These are phyloP conservation scores for Pyrochroa serraticornis DNA, from an alignment of 2,888 invertebrate species.

Conservation along the genomic window DNA sequence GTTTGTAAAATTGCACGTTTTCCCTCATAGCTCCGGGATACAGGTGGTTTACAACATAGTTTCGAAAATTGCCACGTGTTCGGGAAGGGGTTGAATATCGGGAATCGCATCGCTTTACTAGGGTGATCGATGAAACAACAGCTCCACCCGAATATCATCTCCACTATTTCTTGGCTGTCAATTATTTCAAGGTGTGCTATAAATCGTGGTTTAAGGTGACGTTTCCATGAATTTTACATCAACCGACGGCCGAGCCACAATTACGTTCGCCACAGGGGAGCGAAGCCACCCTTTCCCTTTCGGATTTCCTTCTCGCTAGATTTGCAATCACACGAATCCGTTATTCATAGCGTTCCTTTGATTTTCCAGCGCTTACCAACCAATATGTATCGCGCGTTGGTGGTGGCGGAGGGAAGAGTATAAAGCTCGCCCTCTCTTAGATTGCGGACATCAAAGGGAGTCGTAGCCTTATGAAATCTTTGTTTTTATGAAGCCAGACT, in stretches of 20 bases:
- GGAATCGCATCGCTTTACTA: no score
- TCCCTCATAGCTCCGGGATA: no score
- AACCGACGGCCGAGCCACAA: constrained; percentile 47
- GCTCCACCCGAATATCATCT: constrained; percentile 32
- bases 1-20: no score
- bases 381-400: constrained; percentile 45
- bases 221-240: constrained; percentile 55
- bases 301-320: constrained; percentile 32
- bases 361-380: constrained; percentile 48
- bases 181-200: constrained; percentile 52
- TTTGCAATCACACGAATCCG: constrained; percentile 45
- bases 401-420: constrained; percentile 33
- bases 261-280: constrained; percentile 43
- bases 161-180: constrained; percentile 48
- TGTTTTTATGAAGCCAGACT: constrained; percentile 46
- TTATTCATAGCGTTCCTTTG: constrained; percentile 48
- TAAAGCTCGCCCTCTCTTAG: constrained; percentile 38
- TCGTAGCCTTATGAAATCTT: constrained; percentile 48
- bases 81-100: no score
- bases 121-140: constrained; percentile 39
- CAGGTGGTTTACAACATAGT: no score
- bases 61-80: no score
- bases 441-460: constrained; percentile 49
- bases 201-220: constrained; percentile 52
- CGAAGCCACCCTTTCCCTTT: constrained; percentile 27